Evolutionary conservation across 2,797 vertebrate species (phyloP).

Genomic region (Lepilemur ruficaudatus): DNA sequence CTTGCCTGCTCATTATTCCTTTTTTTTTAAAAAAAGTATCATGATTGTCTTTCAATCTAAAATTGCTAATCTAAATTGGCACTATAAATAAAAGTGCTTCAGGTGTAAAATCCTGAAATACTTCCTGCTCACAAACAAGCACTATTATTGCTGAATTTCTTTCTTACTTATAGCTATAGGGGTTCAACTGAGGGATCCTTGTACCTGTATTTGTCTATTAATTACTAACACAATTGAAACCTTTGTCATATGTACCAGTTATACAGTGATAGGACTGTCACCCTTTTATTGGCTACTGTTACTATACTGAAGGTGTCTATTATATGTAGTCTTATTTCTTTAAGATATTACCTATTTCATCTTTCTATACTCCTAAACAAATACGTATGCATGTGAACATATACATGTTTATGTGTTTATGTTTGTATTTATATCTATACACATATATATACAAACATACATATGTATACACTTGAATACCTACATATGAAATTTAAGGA

Average conservation of each 20-base stretch:
- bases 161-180: neutral
- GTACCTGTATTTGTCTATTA: neutral
- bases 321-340: neutral
- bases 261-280: neutral
- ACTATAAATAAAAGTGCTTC: slow-evolving; percentile 13
- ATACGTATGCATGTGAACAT: neutral
- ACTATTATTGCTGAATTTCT: neutral
- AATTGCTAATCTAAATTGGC: neutral
- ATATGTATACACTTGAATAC: neutral
- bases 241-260: neutral
- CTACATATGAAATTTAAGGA: neutral
- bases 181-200: neutral
- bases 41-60: slow-evolving; percentile 11
- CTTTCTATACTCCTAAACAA: neutral
- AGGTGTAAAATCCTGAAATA: neutral
- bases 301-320: neutral
- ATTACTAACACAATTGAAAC: neutral
- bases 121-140: neutral
- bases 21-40: neutral
- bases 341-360: neutral
- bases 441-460: neutral
- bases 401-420: neutral
- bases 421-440: neutral
- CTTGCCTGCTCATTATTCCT: neutral
- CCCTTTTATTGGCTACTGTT: neutral